Evolutionary conservation across 2,797 vertebrate species (phyloP), one percentile per base, ranked within the genome.

Genomic region (Buphagus erythrorhynchus): DNA sequence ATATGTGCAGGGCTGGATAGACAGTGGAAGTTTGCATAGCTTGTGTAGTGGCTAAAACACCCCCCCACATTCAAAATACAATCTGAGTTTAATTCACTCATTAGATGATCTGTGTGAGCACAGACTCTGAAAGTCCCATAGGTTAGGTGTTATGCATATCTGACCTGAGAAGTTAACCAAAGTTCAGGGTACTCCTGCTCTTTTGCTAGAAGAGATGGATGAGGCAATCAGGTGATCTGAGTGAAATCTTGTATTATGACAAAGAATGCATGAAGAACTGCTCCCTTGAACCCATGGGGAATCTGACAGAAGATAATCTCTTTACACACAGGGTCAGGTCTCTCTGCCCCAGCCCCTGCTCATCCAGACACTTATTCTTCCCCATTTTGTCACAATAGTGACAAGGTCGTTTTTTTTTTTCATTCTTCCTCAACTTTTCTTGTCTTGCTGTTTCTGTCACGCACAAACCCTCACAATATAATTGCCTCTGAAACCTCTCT

Each of bases 371-470:
- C 58, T 94, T 76, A 58, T 90, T 95, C 79, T 92, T 95, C 69
- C 67, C 36, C 0, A 0, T 83, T 93, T 78, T 69, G 79, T 91
- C 52, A 86, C 79, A 69, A 72, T 25, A 86, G 62, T 35, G 77
- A 62, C 2, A 13, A 33, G 8, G 20, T 69, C 51, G 81, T 78
- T 90, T 61, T 58, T 11, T 67, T 83, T 85, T 20, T 67, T 82
- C 71, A 61, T 90, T 93, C 28, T 63, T 52, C 16, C 51, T 86
- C 62, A 67, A 66, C 52, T 84, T 76, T 90, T 96, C 73, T 91
- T 71, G 51, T 91, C 62, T 86, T 61, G 33, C 63, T 95, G 82
- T 95, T 94, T 92, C 90, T 95, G 90, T 96, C 95, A 95, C 3
- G 21, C 68, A 81, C 58, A 46, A 71, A 86, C 54, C 48, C 76